Base-by-base conservation (phyloP, 2,888 invertebrate species). In the Agrenia bidenticulata region DNA sequence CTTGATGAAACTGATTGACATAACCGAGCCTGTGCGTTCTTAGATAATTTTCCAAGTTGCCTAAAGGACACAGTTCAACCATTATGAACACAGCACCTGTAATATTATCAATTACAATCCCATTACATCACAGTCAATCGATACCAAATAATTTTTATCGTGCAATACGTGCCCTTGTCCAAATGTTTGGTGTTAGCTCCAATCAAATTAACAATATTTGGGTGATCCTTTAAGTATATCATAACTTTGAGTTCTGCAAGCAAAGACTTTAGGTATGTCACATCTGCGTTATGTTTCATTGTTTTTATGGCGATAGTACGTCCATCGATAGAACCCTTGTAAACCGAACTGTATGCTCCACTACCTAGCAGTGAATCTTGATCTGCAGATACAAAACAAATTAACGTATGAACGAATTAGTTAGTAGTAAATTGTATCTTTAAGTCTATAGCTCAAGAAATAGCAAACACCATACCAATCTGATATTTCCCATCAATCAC, bases 201-300 rank as follows among this genome's bases (percentile, higher is more conserved):
- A n/a, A 60, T 9, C 32, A 9, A 32, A 7, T 32, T 27, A 5
- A 60, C 51, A 32, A 60, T 49, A 51, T 60, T 60, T 17, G 50
- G 32, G 19, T 60, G 50, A 2, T 51, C 50, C 37, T 32, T 37
- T 11, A 60, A 15, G 49, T 19, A 60, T 2, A 49, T 50, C 60
- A 60, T 60, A 1, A 60, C 51, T 19, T 60, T 60, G 4, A 60
- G 50, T 32, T 60, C 60, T 7, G 60, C 26, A 4, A 60, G 60
- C 4, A 60, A 32, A 15, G 60, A 60, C 19, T 45, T 45, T n/a
- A 60, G 51, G 9, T 50, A 50, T 2, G 21, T 2, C 4, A 60
- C 27, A 21, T 60, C 51, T 2, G 50, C 60, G 17, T 49, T 50
- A 4, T 26, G 37, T 19, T 60, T 60, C 26, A 50, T 15, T 15